Conservation (phyloP, 2,888 invertebrate genomes). For the Archips crataeganus region DNA sequence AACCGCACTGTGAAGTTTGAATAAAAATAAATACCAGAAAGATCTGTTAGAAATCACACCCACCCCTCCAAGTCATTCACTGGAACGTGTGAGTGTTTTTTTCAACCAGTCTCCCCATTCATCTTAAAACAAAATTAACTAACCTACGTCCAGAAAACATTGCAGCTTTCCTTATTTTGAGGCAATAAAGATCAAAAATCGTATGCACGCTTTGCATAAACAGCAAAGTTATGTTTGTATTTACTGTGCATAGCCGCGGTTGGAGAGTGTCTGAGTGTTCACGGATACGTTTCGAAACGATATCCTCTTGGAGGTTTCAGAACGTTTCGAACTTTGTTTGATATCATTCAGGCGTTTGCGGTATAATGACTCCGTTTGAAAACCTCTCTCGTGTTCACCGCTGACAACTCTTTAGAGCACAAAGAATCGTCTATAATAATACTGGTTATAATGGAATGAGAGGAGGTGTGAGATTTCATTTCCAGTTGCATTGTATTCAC, state of each 20-base stretch:
- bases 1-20: background rate
- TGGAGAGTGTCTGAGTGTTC: conserved; percentile 60
- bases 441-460: background rate
- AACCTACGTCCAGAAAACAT: conserved; percentile 23
- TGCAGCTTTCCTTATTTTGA: conserved; percentile 36
- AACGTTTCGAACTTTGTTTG: conserved; percentile 42
- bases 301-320: conserved; percentile 38
- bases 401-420: conserved; percentile 19
- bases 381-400: conserved; percentile 25
- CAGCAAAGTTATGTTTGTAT: conserved; percentile 30
- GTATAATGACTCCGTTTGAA: conserved; percentile 40
- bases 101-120: conserved; percentile 42
- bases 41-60: conserved; percentile 47
- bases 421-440: conserved; percentile 12
- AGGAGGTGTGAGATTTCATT: background rate
- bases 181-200: conserved; percentile 46
- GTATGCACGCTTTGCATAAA: conserved; percentile 17
- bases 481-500: background rate
- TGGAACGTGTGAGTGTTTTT: conserved; percentile 36
- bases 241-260: conserved; percentile 36
- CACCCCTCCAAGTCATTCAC: conserved; percentile 51
- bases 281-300: conserved; percentile 42
- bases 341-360: conserved; percentile 39
- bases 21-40: conserved; percentile 50
- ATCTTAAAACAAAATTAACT: conserved; percentile 49